These are phyloP conservation scores for Pyrocephalus nanus DNA, from an alignment of 2,797 vertebrate genomes.

Conservation along the genomic window DNA sequence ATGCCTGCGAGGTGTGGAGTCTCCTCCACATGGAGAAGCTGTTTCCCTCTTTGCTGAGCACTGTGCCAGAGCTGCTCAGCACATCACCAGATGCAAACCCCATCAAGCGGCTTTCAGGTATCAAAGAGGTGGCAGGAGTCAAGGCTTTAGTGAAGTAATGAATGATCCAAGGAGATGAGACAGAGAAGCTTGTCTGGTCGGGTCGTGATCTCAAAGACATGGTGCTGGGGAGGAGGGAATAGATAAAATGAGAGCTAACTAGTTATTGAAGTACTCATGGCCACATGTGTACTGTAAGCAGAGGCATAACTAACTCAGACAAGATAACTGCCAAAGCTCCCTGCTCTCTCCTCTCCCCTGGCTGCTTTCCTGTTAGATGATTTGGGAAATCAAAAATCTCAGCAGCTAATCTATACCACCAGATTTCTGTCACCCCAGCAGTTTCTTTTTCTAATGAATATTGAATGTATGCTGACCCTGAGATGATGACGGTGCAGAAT, in stretches of 20 bases:
- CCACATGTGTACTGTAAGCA: not conserved
- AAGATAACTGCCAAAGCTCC: not conserved
- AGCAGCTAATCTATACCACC: constrained; percentile 50
- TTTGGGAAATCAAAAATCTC: constrained; percentile 46
- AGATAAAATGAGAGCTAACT: not conserved
- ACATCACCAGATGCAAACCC: not conserved
- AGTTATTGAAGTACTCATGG: not conserved
- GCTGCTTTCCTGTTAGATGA: not conserved
- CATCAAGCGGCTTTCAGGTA: not conserved
- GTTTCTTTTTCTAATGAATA: constrained; percentile 52
- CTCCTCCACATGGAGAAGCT: accelerated
- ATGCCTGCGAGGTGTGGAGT: accelerated
- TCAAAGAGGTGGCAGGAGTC: not conserved
- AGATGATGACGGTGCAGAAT: constrained; percentile 27
- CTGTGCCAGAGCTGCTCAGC: accelerated
- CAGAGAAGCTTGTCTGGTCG: not conserved
- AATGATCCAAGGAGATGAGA: not conserved
- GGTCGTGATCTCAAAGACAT: not conserved
- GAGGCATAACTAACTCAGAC: not conserved
- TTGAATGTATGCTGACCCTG: constrained; percentile 29
- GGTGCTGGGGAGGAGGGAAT: not conserved
- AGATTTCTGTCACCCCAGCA: constrained; percentile 43
- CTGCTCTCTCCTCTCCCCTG: not conserved
- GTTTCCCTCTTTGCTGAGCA: not conserved
- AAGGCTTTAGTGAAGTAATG: not conserved